Evolutionary conservation across 2,888 invertebrate species (phyloP).

Genomic region (Aquatica leii): DNA sequence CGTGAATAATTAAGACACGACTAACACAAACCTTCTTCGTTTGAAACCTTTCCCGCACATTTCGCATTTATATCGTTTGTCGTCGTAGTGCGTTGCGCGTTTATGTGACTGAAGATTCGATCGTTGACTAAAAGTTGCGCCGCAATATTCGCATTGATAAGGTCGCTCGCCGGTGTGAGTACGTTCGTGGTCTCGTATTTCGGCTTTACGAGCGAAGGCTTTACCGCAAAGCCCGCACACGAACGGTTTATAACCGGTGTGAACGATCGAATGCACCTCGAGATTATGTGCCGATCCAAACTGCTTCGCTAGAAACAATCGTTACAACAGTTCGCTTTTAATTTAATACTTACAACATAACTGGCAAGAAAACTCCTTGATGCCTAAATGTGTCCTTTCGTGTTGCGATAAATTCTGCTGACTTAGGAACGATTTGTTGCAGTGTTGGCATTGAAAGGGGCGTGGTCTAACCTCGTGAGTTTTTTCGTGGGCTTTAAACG

Average conservation of each 20-base stretch:
- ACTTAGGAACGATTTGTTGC: conserved; percentile 78
- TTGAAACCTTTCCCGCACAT: conserved; percentile 80
- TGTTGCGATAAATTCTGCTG: conserved; percentile 80
- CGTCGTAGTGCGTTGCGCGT: conserved; percentile 80
- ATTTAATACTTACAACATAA: conserved; percentile 68
- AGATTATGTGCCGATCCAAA: conserved; percentile 80
- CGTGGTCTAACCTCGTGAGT: conserved; percentile 75
- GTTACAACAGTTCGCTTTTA: not conserved
- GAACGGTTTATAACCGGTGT: conserved; percentile 77
- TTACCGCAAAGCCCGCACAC: conserved; percentile 76
- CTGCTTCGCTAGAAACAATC: conserved; percentile 66
- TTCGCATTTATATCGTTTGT: conserved; percentile 75
- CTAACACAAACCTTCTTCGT: conserved; percentile 66
- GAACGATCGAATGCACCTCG: conserved; percentile 81
- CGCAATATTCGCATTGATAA: conserved; percentile 80
- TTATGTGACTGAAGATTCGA: conserved; percentile 84
- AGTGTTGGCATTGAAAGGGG: conserved; percentile 73
- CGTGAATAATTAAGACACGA: not conserved
- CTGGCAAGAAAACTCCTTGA: conserved; percentile 74
- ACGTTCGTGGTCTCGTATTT: conserved; percentile 81
- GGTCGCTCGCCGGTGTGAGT: conserved; percentile 85
- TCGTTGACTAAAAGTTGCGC: conserved; percentile 81
- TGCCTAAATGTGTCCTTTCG: conserved; percentile 74
- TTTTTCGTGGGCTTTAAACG: conserved; percentile 77
- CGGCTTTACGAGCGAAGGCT: conserved; percentile 78